Percentiles rank a stretch among this genome's conserved stretches.
Conservation (phyloP, 2,797 vertebrate genomes). For the Lophura swinhoii region DNA sequence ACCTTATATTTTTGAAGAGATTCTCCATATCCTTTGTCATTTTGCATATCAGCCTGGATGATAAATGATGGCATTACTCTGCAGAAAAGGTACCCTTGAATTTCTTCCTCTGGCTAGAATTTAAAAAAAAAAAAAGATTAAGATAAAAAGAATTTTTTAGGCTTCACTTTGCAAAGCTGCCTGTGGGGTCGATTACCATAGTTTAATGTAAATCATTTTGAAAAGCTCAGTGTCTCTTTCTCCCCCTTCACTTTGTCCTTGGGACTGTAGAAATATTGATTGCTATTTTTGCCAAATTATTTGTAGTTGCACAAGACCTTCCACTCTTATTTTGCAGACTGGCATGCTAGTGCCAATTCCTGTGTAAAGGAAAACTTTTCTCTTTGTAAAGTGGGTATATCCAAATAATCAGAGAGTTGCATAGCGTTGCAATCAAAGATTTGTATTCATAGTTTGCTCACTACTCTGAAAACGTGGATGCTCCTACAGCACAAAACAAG, state of each 20-base stretch:
- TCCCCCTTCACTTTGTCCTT: slow-evolving; percentile 3
- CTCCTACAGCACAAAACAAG: background rate
- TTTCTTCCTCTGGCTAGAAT: slow-evolving; percentile 44
- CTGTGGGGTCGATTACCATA: background rate
- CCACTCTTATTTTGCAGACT: background rate
- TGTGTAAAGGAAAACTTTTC: background rate
- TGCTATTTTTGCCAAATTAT: background rate
- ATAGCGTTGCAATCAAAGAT: background rate
- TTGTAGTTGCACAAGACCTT: background rate
- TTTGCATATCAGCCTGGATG: background rate
- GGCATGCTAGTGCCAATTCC: background rate
- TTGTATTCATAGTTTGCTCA: background rate
- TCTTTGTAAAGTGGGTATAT: background rate
- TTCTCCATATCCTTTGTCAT: slow-evolving; percentile 2
- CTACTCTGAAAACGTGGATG: background rate
- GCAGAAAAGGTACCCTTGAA: slow-evolving; percentile 13
- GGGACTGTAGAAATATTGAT: background rate
- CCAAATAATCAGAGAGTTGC: background rate
- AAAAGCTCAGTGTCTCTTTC: background rate
- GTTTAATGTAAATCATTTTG: slow-evolving; percentile 29
- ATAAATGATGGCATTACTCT: slow-evolving; percentile 7
- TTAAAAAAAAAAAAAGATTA: slow-evolving; percentile 44
- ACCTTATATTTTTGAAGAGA: background rate
- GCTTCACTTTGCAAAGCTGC: slow-evolving; percentile 1
- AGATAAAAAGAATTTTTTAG: slow-evolving; percentile 30